Evolutionary conservation across 2,888 invertebrate species (phyloP), one percentile per base, ranked within the genome.

Genomic region (Maniola hyperantus): DNA sequence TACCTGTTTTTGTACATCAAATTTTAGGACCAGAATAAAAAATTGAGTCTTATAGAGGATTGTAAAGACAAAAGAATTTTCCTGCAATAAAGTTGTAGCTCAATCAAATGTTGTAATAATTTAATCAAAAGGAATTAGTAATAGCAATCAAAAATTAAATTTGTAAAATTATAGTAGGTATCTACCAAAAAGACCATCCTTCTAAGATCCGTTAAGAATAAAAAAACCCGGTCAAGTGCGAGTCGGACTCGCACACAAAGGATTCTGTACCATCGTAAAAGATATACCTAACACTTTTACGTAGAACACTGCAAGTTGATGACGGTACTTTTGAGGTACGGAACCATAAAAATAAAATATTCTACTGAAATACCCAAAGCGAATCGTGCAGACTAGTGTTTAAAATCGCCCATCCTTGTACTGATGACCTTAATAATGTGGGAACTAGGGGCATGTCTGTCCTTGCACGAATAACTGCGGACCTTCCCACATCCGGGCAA

Each of bases 401-500:
- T 70, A 72, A 69, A 73, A 77, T 72, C 65, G 60, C 65, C 70
- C 74, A 72, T 72, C 74, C 72, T 68, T 73, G 73, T 74, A 74
- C 68, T 71, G 76, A 76, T 78, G 81, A 79, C 79, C 79, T 81
- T 81, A 78, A 79, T 76, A 73, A 78, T 79, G 79, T 82, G 80
- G 80, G 83, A 85, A 86, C 82, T 80, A 77, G 73, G 77, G 81
- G 78, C 79, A 74, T 77, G 76, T 75, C 26, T 76, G 85, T 81
- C 88, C 89, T 89, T 88, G 87, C 72, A 78, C 76, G 75, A 78
- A 76, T 78, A 77, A 75, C 62, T 51, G 77, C 77, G 72, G 77
- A 74, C 78, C 77, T 79, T 80, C 81, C 79, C 73, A 80, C 83
- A 85, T 90, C 87, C 89, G 88, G 80, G 74, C 77, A 61, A 59